A percentile compares a stretch with the other conserved stretches of the same genome.
Conservation (phyloP, 1,140 invertebrate genomes). For the Aradophagus sp. region DNA sequence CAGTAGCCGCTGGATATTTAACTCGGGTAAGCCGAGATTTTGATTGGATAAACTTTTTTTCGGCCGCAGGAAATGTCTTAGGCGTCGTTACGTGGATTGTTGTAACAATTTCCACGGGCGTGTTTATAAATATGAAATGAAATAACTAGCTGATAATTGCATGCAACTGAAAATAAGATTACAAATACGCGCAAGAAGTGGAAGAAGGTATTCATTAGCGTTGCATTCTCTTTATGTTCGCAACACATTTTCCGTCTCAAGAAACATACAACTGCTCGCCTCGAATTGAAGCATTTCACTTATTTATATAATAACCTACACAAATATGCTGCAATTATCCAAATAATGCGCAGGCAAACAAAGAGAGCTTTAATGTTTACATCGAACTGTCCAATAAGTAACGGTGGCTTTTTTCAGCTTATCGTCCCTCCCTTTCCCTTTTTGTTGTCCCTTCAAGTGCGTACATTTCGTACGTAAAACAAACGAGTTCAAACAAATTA, state of each 20-base stretch:
- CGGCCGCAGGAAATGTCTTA: too few relatives aligned
- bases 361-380: slow-evolving; percentile 9
- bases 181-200: slow-evolving; percentile 6
- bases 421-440: not conserved
- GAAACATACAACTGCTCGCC: slow-evolving; percentile 20
- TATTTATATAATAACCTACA: slow-evolving; percentile 38
- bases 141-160: slow-evolving; percentile 22
- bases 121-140: not conserved
- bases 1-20: too few relatives aligned
- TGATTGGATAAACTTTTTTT: too few relatives aligned
- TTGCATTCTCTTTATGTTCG: slow-evolving; percentile 28
- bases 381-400: not conserved
- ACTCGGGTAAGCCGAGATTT: too few relatives aligned
- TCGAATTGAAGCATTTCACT: slow-evolving; percentile 42
- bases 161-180: slow-evolving; percentile 19
- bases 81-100: too few relatives aligned
- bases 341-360: slow-evolving; percentile 26
- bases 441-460: not conserved
- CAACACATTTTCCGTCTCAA: slow-evolving; percentile 32
- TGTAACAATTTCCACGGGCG: not conserved
- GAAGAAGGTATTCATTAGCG: slow-evolving; percentile 15
- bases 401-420: slow-evolving; percentile 6
- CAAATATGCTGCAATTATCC: slow-evolving; percentile 40
- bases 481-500: too few relatives aligned
- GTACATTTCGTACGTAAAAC: too few relatives aligned